Conservation (phyloP, 2,113 vertebrate species). For the mouse (Mus musculus) region DNA sequence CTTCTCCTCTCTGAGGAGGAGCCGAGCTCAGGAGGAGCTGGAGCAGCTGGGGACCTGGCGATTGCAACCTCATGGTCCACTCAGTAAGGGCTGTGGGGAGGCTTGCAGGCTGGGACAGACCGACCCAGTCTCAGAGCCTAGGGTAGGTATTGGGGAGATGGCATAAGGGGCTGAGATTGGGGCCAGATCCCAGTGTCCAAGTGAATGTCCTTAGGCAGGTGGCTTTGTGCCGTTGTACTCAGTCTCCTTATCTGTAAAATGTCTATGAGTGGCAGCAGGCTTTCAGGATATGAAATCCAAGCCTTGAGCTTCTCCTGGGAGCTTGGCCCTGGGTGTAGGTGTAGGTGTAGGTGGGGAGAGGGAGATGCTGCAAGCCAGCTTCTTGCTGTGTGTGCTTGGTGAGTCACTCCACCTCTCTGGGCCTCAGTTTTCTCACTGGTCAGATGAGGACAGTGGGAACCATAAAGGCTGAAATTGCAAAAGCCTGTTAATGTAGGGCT, state of each 20-base stretch:
- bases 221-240: background rate
- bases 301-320: background rate
- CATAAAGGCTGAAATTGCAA: background rate
- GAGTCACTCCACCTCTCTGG: constrained; percentile 35
- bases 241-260: background rate
- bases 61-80: background rate
- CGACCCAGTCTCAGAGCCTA: background rate
- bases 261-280: background rate
- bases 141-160: background rate
- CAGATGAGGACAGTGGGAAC: background rate
- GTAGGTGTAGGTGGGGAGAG: background rate
- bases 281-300: background rate
- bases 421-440: background rate
- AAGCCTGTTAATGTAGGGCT: background rate
- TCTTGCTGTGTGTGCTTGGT: constrained; percentile 37
- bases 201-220: background rate
- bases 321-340: background rate
- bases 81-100: background rate
- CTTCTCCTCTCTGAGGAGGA: constrained; percentile 32
- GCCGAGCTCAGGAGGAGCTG: background rate
- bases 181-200: background rate
- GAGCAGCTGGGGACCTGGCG: background rate
- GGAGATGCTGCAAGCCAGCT: rapidly evolving
- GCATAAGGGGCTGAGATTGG: rapidly evolving
- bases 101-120: background rate